These are phyloP conservation scores for Nomada hirtipes DNA, from an alignment of 2,888 invertebrate genomes.

Conservation along the genomic window DNA sequence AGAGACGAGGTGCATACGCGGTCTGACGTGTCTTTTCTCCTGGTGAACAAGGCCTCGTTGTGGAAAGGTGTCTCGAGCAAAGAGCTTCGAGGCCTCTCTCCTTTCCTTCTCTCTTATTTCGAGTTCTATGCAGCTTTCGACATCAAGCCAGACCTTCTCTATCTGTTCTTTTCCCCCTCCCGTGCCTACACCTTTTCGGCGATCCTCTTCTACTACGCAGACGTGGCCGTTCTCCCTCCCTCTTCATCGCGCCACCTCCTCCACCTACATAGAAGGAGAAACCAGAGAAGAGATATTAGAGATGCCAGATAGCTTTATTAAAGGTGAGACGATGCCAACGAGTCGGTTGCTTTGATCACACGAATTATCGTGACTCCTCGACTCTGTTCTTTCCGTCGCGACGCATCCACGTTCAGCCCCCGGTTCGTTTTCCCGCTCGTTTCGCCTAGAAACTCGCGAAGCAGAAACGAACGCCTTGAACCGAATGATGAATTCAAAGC, in stretches of 20 bases:
- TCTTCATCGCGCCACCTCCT: slow-evolving; percentile 45
- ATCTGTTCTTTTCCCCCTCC: slow-evolving; percentile 5
- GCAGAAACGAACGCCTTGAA: background rate
- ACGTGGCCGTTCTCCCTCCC: slow-evolving; percentile 1
- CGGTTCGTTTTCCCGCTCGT: slow-evolving; percentile 41
- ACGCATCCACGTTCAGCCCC: slow-evolving; percentile 11
- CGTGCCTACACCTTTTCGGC: background rate
- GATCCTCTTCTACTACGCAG: background rate
- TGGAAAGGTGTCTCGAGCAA: slow-evolving; percentile 74
- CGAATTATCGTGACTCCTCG: slow-evolving; percentile 69
- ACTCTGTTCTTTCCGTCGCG: slow-evolving; percentile 41
- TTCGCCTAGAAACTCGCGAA: slow-evolving; percentile 6
- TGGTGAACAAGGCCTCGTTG: slow-evolving; percentile 77
- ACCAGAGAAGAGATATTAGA: slow-evolving; percentile 73
- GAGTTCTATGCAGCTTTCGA: slow-evolving; percentile 20
- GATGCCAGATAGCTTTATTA: slow-evolving; percentile 81
- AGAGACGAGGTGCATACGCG: slow-evolving; percentile 73
- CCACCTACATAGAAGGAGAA: background rate
- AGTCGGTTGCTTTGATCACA: slow-evolving; percentile 79
- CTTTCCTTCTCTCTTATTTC: slow-evolving; percentile 35
- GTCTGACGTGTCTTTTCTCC: slow-evolving; percentile 78
- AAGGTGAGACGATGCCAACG: slow-evolving; percentile 75
- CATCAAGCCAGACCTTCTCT: slow-evolving; percentile 7
- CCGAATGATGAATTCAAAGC: background rate
- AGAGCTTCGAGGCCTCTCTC: slow-evolving; percentile 61